A percentile compares a stretch with the other conserved stretches of the same genome.
Conservation (phyloP, 2,797 vertebrate genomes). For the Pseudochirops corinnae region DNA sequence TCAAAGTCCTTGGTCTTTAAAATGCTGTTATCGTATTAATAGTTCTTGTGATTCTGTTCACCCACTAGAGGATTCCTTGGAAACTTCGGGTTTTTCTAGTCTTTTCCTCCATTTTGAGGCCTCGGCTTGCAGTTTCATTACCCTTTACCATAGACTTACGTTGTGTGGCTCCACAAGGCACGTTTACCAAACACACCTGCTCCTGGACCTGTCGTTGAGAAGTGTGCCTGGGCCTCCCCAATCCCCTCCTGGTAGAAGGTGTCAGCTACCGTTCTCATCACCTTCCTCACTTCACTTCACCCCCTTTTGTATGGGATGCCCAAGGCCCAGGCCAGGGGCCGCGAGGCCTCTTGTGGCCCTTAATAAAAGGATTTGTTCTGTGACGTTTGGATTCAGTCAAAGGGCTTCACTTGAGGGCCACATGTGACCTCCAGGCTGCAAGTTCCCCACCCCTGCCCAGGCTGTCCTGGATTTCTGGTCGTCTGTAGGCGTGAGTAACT, state of each 20-base stretch:
- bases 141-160: background rate
- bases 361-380: too few relatives aligned
- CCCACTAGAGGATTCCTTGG: background rate
- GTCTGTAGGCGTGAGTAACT: background rate
- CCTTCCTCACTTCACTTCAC: background rate
- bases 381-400: too few relatives aligned
- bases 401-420: too few relatives aligned
- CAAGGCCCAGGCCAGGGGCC: background rate
- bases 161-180: background rate
- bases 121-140: background rate
- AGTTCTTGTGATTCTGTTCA: background rate
- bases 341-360: too few relatives aligned
- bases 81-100: background rate
- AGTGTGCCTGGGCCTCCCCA: background rate
- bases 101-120: background rate
- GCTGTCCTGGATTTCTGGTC: background rate
- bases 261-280: background rate
- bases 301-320: background rate
- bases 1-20: background rate
- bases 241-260: background rate
- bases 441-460: background rate
- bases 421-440: too few relatives aligned
- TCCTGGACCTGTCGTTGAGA: background rate
- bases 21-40: background rate
- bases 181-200: background rate